Evolutionary conservation across 2,113 vertebrate species (phyloP).

Genomic region (Thamnophis sirtalis): DNA sequence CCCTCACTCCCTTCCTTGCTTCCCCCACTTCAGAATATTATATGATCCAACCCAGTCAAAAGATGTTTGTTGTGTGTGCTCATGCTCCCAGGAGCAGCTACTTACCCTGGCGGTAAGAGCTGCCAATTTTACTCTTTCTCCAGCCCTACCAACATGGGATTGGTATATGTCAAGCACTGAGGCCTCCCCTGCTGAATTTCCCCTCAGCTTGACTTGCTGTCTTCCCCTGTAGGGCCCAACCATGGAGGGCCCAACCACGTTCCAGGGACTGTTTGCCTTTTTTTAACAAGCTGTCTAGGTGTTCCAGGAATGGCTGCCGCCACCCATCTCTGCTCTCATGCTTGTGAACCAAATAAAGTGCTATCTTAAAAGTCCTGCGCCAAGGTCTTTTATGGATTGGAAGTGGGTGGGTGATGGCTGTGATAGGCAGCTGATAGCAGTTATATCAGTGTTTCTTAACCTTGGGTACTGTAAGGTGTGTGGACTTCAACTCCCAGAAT

Average conservation of each 20-base stretch:
- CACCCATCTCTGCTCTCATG: not conserved
- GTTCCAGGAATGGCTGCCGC: not conserved
- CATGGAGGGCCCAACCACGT: not conserved
- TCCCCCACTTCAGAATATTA: not conserved
- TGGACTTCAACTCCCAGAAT: not conserved
- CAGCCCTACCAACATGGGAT: not conserved
- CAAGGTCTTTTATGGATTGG: not conserved
- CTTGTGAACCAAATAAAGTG: slow-evolving; percentile 14
- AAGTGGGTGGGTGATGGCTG: not conserved
- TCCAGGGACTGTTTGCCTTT: not conserved
- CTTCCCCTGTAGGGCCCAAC: not conserved
- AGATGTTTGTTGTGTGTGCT: not conserved
- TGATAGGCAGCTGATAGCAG: not conserved
- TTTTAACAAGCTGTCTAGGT: not conserved
- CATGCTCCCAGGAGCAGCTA: not conserved
- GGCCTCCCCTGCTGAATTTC: not conserved
- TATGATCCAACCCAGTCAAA: too few relatives aligned
- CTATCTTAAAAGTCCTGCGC: not conserved
- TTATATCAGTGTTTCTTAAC: not conserved
- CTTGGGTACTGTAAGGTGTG: not conserved
- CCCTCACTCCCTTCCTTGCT: not conserved
- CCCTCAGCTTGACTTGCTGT: not conserved
- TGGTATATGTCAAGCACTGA: not conserved
- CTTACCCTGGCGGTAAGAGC: not conserved
- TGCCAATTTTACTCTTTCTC: not conserved